phyloP scores from a whole-genome alignment of 2,888 invertebrate genomes.

The Urechis unicinctus region DNA sequence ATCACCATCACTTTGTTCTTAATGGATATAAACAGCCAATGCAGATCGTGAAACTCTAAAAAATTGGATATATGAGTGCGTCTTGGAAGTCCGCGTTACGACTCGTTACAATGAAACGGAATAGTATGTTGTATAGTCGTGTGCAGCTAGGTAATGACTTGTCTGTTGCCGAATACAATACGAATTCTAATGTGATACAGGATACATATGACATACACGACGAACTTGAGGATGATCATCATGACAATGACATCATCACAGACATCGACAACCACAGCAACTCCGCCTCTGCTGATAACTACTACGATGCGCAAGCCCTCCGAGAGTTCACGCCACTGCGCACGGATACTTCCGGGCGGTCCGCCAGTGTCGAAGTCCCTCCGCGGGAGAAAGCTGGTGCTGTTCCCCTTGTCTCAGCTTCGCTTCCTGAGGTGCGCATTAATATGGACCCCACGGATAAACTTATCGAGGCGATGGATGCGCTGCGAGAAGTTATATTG shows the following conservation, averaged over 20 bases:
- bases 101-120: no score
- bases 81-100: no score
- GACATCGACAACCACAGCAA: neutral
- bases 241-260: neutral
- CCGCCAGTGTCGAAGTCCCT: no score
- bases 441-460: conserved; percentile 12
- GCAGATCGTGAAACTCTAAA: no score
- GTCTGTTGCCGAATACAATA: no score
- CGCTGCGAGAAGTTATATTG: conserved; percentile 21
- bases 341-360: neutral
- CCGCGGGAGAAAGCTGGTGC: no score
- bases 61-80: no score
- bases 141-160: neutral
- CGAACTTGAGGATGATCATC: neutral
- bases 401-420: neutral
- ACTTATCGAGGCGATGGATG: conserved; percentile 24
- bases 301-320: neutral
- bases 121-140: neutral
- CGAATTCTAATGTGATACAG: neutral
- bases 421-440: neutral
- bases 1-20: no score
- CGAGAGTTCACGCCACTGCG: neutral
- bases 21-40: no score
- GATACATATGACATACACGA: neutral
- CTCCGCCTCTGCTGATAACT: neutral